Evolutionary conservation across 2,113 vertebrate genomes (phyloP).

Genomic region (Meleagris gallopavo): DNA sequence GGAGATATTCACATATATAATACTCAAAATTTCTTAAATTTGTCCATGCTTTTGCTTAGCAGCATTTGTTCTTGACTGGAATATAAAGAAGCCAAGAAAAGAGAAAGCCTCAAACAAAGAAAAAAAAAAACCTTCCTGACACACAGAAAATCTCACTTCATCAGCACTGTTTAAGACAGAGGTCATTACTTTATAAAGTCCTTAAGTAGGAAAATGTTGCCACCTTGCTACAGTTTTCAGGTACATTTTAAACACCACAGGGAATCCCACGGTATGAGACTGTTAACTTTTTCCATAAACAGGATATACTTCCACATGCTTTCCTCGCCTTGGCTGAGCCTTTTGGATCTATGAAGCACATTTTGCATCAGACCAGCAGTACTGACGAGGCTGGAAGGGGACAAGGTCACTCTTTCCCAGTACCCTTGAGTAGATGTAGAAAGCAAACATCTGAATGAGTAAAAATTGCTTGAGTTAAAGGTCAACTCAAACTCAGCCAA

Average conservation of each 20-base stretch:
- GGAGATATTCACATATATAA: not conserved
- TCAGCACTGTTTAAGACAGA: not conserved
- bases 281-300: not conserved
- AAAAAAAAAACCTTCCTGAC: not conserved
- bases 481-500: not conserved
- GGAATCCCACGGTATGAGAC: not conserved
- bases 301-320: fast-evolving
- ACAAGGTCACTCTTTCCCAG: not conserved
- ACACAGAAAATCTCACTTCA: not conserved
- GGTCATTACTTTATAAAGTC: not conserved
- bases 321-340: not conserved
- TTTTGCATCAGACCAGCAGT: not conserved
- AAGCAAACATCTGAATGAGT: not conserved
- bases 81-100: not conserved
- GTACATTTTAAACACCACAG: not conserved
- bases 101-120: not conserved
- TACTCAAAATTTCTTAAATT: not conserved
- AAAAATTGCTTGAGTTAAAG: conserved; percentile 2
- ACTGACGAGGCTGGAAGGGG: not conserved
- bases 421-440: not conserved
- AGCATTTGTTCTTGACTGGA: not conserved
- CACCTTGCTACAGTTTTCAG: not conserved
- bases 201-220: not conserved
- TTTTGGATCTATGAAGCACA: not conserved
- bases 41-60: not conserved